Conservation (phyloP, 2,797 vertebrate species). For the Menidia menidia region DNA sequence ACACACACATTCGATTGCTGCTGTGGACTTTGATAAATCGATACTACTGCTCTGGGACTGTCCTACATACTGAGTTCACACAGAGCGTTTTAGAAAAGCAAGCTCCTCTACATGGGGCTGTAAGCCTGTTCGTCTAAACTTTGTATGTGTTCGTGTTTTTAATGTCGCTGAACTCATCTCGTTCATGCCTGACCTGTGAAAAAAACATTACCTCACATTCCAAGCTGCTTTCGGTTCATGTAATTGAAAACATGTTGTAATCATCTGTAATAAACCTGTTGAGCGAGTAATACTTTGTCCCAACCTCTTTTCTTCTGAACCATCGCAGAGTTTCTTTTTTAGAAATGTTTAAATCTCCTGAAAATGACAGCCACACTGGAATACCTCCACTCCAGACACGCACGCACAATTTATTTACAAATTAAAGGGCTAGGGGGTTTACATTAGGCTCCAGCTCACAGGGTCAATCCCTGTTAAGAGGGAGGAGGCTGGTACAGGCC, state of each 20-base stretch:
- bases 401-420: slow-evolving; percentile 3
- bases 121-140: neutral
- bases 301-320: slow-evolving; percentile 22
- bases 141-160: neutral
- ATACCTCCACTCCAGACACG: no score
- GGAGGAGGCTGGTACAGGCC: slow-evolving; percentile 44
- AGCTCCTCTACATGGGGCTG: slow-evolving; percentile 3
- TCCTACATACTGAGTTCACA: slow-evolving; percentile 44
- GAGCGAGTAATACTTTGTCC: slow-evolving; percentile 21
- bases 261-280: slow-evolving; percentile 68
- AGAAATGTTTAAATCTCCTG: neutral
- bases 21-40: slow-evolving; percentile 65
- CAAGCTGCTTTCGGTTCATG: slow-evolving; percentile 60
- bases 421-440: slow-evolving; percentile 15
- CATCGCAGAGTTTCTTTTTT: neutral
- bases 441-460: slow-evolving; percentile 36
- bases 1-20: slow-evolving; percentile 38
- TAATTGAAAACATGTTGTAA: slow-evolving; percentile 32
- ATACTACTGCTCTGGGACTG: slow-evolving; percentile 52
- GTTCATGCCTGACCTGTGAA: slow-evolving; percentile 43
- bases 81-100: slow-evolving; percentile 36
- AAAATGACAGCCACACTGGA: neutral
- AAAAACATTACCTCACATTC: slow-evolving; percentile 61
- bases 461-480: slow-evolving; percentile 54
- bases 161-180: slow-evolving; percentile 25